Evolutionary conservation across 2,113 vertebrate species (phyloP).

Genomic region (Leucopsar rothschildi): DNA sequence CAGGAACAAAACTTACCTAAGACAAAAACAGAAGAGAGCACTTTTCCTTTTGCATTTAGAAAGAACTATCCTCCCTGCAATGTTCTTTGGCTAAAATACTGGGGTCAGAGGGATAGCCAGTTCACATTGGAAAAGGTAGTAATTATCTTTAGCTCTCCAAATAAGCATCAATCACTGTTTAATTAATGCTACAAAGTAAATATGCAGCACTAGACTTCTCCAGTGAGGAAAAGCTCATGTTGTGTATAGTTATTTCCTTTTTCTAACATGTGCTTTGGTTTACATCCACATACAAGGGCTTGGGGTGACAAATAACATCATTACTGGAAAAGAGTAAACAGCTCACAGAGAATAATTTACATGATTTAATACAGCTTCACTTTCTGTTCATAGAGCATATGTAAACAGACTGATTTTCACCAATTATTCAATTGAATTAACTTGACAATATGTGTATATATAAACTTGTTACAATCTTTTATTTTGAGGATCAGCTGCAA

Average conservation of each 20-base stretch:
- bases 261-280: constrained; percentile 14
- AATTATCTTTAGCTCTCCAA: constrained; percentile 18
- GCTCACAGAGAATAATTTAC: constrained; percentile 58
- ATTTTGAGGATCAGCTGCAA: not conserved
- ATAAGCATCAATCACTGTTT: constrained; percentile 39
- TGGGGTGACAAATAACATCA: constrained; percentile 58
- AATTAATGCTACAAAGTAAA: constrained; percentile 41
- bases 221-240: constrained; percentile 10
- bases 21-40: not conserved
- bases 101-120: not conserved
- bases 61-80: not conserved
- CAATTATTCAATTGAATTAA: constrained; percentile 52
- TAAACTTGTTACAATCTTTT: constrained; percentile 15
- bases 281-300: not conserved
- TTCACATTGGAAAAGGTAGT: not conserved
- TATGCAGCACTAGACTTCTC: not conserved
- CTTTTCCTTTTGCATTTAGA: not conserved
- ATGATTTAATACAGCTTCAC: constrained; percentile 50
- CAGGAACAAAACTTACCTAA: not conserved
- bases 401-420: constrained; percentile 56
- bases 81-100: not conserved
- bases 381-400: constrained; percentile 31
- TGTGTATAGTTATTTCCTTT: constrained; percentile 11
- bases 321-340: constrained; percentile 54
- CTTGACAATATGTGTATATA: constrained; percentile 29